Percentiles rank a stretch among this genome's conserved stretches.
Evolutionary conservation across 2,888 invertebrate genomes (phyloP).

Genomic region (Galerucella calmariensis): DNA sequence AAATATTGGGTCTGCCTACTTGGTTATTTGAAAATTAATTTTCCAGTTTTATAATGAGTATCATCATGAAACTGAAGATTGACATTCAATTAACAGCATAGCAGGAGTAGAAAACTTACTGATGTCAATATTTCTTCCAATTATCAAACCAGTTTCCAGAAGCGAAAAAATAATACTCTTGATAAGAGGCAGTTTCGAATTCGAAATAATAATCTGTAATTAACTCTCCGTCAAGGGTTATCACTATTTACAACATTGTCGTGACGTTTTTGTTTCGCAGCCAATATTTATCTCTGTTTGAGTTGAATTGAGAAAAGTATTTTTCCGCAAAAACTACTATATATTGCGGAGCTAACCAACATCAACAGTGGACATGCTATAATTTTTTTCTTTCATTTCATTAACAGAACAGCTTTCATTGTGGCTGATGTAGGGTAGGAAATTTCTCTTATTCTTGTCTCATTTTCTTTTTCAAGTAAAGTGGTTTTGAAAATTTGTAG

Average conservation of each 20-base stretch:
- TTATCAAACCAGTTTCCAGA: background rate
- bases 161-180: background rate
- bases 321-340: constrained; percentile 28
- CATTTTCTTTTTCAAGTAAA: background rate
- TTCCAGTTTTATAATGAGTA: no score
- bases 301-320: constrained; percentile 31
- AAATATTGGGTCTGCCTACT: no score
- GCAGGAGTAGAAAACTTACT: no score
- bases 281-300: constrained; percentile 15
- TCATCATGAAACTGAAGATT: no score
- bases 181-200: constrained; percentile 3
- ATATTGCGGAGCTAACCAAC: constrained; percentile 24
- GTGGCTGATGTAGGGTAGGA: background rate
- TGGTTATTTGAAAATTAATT: no score
- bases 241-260: constrained; percentile 2
- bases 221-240: constrained; percentile 10
- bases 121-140: no score
- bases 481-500: background rate
- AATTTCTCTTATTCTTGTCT: background rate
- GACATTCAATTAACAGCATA: no score
- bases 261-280: background rate
- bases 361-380: background rate
- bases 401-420: background rate
- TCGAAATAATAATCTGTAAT: constrained; percentile 15
- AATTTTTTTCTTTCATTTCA: constrained; percentile 1